Base-by-base conservation (phyloP, 2,888 invertebrate genomes). In the Theretra japonica region DNA sequence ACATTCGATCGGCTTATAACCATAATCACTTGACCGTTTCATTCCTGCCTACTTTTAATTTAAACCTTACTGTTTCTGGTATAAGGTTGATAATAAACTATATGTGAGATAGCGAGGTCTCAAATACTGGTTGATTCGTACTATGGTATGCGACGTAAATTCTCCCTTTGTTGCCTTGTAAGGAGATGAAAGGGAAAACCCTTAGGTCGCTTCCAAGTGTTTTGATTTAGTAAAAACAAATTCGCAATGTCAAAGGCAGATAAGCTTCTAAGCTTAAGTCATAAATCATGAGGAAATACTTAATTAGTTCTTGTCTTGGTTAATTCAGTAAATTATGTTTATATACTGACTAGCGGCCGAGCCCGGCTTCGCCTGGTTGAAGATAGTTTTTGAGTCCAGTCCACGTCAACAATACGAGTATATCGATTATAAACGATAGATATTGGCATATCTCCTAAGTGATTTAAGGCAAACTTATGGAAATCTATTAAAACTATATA, bases 111-210 rank as follows among this genome's bases (percentile, higher is more conserved):
- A 23, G 41, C 41, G 15, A 48, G 65, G 65, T 41, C 48, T 23
- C 41, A 6, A 48, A 17, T 41, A 25, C 48, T 65, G 82, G 86
- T 75, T 72, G 77, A 75, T 79, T 80, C 81, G 77, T 89, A 89
- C 89, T 89, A 89, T 79, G 88, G 88, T 80, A 88, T 85, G 86
- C 86, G 80, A 84, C 87, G 88, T 89, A 88, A 87, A 87, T 87
- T 86, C 84, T 83, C 82, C 84, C 76, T 77, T 73, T 72, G 70
- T 78, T 79, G 75, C 85, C 86, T 78, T 87, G 76, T 84, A 84
- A 50, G 85, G 86, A 84, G 79, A 83, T 85, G 84, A 86, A 86
- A 89, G 86, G 86, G 86, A 86, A 86, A 86, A 81, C 85, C 85
- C 84, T 82, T 77, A 73, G 76, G 69, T 68, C 71, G 68, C 69